Evolutionary conservation across 1,140 invertebrate genomes (phyloP).

Genomic region (Drusus annulatus): DNA sequence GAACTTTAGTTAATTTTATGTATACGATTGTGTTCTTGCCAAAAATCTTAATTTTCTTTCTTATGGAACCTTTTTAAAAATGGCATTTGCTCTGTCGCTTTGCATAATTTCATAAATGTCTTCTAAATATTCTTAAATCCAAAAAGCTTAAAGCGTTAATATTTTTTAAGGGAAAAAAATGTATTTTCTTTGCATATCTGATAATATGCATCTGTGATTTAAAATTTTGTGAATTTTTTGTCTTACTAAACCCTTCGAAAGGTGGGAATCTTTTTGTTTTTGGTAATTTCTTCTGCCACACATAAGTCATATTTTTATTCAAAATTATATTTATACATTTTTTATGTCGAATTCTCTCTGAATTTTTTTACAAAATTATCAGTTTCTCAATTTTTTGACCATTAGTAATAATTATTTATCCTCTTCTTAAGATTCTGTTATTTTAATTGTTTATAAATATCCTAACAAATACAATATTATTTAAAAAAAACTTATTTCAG

Average conservation of each 20-base stretch:
- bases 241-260: background rate
- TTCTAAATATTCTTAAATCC: background rate
- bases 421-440: no score
- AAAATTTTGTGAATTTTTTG: slow-evolving; percentile 14
- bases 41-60: no score
- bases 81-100: background rate
- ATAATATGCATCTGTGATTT: slow-evolving; percentile 28
- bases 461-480: no score
- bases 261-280: background rate
- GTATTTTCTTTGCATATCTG: slow-evolving; percentile 20
- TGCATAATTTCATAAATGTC: background rate
- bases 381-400: background rate
- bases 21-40: no score
- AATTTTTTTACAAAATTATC: no score
- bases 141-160: no score
- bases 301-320: slow-evolving; percentile 20
- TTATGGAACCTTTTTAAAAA: no score
- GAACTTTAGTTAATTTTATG: no score
- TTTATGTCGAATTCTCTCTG: no score
- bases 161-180: slow-evolving; percentile 17
- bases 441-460: no score
- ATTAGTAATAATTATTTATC: background rate
- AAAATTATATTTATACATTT: slow-evolving; percentile 37
- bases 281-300: background rate
- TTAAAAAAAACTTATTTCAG: no score